These are phyloP conservation scores for Diloba caeruleocephala DNA, from an alignment of 2,888 invertebrate genomes.

Conservation along the genomic window DNA sequence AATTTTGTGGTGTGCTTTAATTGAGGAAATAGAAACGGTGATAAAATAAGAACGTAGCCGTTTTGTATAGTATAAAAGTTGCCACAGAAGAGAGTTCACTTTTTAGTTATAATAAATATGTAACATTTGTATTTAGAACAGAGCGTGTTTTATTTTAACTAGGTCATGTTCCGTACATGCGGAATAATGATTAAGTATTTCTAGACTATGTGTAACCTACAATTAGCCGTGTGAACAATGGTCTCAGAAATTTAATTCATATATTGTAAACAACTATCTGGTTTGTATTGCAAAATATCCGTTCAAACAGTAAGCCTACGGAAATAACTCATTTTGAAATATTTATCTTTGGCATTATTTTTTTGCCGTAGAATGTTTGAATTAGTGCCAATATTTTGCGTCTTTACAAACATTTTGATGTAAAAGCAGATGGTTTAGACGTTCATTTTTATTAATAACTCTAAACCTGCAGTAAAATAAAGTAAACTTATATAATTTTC, in stretches of 20 bases:
- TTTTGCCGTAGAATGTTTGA: constrained; percentile 62
- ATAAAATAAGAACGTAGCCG: constrained; percentile 4
- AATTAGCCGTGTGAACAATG: constrained; percentile 48
- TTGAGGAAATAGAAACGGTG: background rate
- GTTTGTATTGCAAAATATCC: constrained; percentile 52
- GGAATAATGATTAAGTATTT: constrained; percentile 36
- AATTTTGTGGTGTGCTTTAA: constrained; percentile 1
- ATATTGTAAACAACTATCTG: constrained; percentile 32
- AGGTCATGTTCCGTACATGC: constrained; percentile 38
- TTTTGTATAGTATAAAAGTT: constrained; percentile 8
- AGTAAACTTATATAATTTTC: constrained; percentile 26
- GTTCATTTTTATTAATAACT: constrained; percentile 16
- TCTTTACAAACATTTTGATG: constrained; percentile 39
- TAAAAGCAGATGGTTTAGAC: constrained; percentile 24
- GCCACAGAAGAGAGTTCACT: constrained; percentile 5
- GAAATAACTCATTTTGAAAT: constrained; percentile 53
- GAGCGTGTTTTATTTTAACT: constrained; percentile 17
- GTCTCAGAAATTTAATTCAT: constrained; percentile 34
- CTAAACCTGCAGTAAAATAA: constrained; percentile 7
- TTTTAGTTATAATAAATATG: constrained; percentile 11
- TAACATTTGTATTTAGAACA: constrained; percentile 1
- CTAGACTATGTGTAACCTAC: constrained; percentile 39
- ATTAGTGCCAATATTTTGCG: constrained; percentile 60
- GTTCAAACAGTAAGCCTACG: constrained; percentile 47
- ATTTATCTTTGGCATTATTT: constrained; percentile 44